Base-by-base conservation (phyloP, 2,888 invertebrate genomes). In the Patella pellucida region DNA sequence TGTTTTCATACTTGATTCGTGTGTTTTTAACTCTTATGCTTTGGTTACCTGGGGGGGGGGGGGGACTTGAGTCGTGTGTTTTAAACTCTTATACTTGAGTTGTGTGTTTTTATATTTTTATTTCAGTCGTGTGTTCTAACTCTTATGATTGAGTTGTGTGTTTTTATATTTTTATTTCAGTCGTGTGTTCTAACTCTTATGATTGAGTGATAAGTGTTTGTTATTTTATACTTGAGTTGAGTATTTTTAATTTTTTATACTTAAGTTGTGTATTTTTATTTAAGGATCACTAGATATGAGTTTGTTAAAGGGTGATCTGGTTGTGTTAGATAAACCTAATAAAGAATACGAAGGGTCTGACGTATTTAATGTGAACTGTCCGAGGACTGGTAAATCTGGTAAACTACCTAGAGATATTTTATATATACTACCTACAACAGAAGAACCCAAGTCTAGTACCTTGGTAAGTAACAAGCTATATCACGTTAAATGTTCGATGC, bases 231-330 rank as follows among this genome's bases (percentile, higher is more conserved):
- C 41, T 41, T 41, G 41, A 41, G 1, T 9, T 9, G 9, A 9
- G 41, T 41, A 5, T 41, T 7, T 41, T 41, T 7, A 3, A 41
- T 41, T 41, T 5, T 41, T 41, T 41, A 41, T 41, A 41, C 41
- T 41, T 41, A 7, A 41, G 7, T 0, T 7, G 7, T 7, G 7
- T 41, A 41, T 41, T 41, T 41, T 9, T 41, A 1, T 77, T 85
- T 85, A 85, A 73, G 81, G 82, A 78, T 82, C 83, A 81, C 80
- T 83, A 77, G 85, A 82, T 7, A 78, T 82, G 52, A 81, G 81
- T 54, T 71, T 86, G 15, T 70, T 79, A 16, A 86, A 85, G 56
- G 87, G 87, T 15, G 88, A 88, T 69, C 75, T 87, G 2, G 75
- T 88, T 0, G 76, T 82, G 27, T 78, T 88, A 69, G 80, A 81